phyloP scores from a whole-genome alignment of 2,113 vertebrate species.

The Grantiella picta region DNA sequence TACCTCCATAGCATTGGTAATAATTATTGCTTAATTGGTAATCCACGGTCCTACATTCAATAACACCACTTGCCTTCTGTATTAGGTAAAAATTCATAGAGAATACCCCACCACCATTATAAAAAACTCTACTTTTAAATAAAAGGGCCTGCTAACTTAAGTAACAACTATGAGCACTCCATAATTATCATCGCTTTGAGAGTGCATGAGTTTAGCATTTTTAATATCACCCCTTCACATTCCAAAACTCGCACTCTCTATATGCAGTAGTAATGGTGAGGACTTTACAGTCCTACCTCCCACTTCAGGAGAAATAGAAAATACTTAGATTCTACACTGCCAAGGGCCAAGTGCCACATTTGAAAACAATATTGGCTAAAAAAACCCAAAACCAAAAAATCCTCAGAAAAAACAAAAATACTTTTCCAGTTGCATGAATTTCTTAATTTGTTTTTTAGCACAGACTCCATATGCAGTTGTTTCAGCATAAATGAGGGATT shows the following conservation, averaged over 20 bases:
- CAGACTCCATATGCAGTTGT: background rate
- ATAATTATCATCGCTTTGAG: background rate
- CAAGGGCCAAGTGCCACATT: background rate
- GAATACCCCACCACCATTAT: background rate
- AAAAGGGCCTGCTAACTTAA: background rate
- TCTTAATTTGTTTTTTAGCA: background rate
- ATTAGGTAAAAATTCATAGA: background rate
- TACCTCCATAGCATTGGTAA: background rate
- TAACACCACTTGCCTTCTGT: background rate
- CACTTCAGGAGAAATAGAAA: background rate
- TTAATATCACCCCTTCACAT: background rate
- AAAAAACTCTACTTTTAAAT: background rate
- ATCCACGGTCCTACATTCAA: background rate
- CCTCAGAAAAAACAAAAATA: background rate
- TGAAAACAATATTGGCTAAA: background rate
- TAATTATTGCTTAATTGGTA: background rate
- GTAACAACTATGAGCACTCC: background rate
- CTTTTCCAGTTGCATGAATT: background rate
- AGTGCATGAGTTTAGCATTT: background rate
- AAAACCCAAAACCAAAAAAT: background rate
- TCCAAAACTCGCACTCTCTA: background rate
- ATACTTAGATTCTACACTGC: background rate
- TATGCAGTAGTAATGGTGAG: background rate
- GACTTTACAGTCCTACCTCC: background rate
- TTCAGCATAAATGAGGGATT: background rate